A percentile compares a stretch with the other conserved stretches of the same genome.
These are phyloP conservation scores for Apodemia hepburni DNA, from an alignment of 2,888 invertebrate species.

Conservation along the genomic window DNA sequence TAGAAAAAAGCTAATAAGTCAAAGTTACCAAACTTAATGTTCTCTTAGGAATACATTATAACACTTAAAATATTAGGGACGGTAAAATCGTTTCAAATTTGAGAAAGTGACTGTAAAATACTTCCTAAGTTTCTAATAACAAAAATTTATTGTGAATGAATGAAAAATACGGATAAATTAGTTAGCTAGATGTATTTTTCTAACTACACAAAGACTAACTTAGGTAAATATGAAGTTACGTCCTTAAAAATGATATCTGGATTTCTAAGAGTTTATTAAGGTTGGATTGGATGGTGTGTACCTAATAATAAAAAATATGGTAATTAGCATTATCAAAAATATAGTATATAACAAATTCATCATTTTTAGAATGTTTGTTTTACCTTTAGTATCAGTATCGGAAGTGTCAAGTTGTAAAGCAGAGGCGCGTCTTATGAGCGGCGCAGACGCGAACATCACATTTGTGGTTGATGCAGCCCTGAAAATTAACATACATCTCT, in stretches of 20 bases:
- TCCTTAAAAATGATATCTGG: background rate
- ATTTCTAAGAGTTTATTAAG: background rate
- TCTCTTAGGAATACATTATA: background rate
- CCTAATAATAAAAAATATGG: background rate
- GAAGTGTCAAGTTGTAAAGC: conserved; percentile 87
- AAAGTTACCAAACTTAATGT: background rate
- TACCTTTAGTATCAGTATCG: conserved; percentile 85
- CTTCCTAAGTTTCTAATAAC: too few relatives aligned
- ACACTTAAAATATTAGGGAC: background rate
- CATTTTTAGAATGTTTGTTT: background rate
- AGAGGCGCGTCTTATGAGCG: conserved; percentile 91
- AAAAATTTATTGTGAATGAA: too few relatives aligned
- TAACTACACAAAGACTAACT: too few relatives aligned
- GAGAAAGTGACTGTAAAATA: background rate
- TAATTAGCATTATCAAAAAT: background rate
- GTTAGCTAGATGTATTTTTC: too few relatives aligned
- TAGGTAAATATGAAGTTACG: too few relatives aligned
- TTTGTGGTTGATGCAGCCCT: conserved; percentile 95
- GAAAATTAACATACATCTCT: conserved; percentile 37
- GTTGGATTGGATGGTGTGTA: background rate
- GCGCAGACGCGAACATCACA: conserved; percentile 89
- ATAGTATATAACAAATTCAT: background rate
- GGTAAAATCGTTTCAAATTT: background rate
- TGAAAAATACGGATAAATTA: too few relatives aligned
- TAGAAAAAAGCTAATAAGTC: background rate